A percentile compares a stretch with the other conserved stretches of the same genome.
Evolutionary conservation across 2,113 vertebrate genomes (phyloP).

Genomic region (Bostrychus sinensis): DNA sequence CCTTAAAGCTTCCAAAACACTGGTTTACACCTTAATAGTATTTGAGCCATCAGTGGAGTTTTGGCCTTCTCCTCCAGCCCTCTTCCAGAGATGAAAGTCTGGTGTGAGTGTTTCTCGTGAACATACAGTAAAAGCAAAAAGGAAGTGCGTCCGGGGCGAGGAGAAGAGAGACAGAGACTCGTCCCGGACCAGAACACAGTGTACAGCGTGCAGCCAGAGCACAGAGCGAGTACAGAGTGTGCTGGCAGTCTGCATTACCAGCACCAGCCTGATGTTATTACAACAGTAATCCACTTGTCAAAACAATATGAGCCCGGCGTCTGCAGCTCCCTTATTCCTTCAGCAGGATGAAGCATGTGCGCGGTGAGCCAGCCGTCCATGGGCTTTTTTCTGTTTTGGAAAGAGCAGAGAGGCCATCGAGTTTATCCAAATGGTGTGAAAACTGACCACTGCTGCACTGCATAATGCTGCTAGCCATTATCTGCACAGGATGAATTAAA

Average conservation of each 20-base stretch:
- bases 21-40: too few species aligned
- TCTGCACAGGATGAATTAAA: neutral
- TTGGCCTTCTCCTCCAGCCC: too few species aligned
- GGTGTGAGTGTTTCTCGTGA: neutral
- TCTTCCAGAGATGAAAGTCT: neutral
- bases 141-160: constrained; percentile 24
- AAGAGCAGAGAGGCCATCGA: constrained; percentile 10
- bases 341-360: constrained; percentile 45
- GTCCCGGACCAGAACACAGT: constrained; percentile 23
- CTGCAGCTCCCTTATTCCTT: constrained; percentile 56
- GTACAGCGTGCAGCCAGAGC: constrained; percentile 22
- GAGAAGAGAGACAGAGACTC: constrained; percentile 13
- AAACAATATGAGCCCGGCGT: constrained; percentile 64
- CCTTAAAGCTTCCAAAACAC: too few species aligned
- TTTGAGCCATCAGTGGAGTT: too few species aligned
- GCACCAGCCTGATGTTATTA: constrained; percentile 64
- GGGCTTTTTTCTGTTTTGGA: neutral
- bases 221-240: constrained; percentile 56
- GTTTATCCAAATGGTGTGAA: constrained; percentile 26
- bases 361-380: constrained; percentile 18
- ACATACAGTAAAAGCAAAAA: constrained; percentile 31
- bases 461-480: neutral
- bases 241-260: constrained; percentile 66
- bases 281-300: constrained; percentile 71
- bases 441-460: constrained; percentile 3